Evolutionary conservation across 2,888 invertebrate species (phyloP), one percentile per base, ranked within the genome.

Genomic region (Tachina lurida): DNA sequence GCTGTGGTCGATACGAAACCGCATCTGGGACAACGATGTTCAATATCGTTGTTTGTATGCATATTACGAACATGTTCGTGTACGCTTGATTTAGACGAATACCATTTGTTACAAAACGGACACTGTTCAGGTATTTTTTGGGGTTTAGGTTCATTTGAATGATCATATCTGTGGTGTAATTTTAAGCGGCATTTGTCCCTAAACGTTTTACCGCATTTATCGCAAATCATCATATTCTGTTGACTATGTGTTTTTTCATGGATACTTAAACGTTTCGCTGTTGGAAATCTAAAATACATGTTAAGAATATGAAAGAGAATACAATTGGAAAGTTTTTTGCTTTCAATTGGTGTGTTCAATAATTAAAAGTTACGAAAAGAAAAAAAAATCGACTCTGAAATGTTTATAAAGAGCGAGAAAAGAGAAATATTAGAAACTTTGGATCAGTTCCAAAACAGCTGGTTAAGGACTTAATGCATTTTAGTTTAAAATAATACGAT

Each of bases 1-100:
- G 90, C 81, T 19, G 89, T 90, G 13, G 92, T 91, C 3, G 91
- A 91, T 9, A 91, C 87, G 84, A 91, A 91, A 0, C 89, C 88
- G 79, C 92, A 92, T 19, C 89, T 87, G 43, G 89, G 88, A 56
- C 92, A 92, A 54, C 82, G 85, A 82, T 86, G 85, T 71, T 86
- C 85, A 41, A 86, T 52, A 73, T 82, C 85, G 22, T 52, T 86
- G 60, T 86, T 60, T 17, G 71, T 86, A 54, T 86, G 85, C 49
- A 86, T 82, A 47, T 82, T 79, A 9, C 74, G 70, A 52, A 86
- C n/a, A 71, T 86, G 85, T 45, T 85, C 78, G 39, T 77, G 73
- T 45, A 82, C 62, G 31, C 81, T 76, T 22, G 62, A 74, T 43
- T 58, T 74, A 3, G 67, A 73, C 12, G 85, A 77, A 68, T 85